phyloP scores from a whole-genome alignment of 2,113 vertebrate species.

The Mandrillus leucophaeus region DNA sequence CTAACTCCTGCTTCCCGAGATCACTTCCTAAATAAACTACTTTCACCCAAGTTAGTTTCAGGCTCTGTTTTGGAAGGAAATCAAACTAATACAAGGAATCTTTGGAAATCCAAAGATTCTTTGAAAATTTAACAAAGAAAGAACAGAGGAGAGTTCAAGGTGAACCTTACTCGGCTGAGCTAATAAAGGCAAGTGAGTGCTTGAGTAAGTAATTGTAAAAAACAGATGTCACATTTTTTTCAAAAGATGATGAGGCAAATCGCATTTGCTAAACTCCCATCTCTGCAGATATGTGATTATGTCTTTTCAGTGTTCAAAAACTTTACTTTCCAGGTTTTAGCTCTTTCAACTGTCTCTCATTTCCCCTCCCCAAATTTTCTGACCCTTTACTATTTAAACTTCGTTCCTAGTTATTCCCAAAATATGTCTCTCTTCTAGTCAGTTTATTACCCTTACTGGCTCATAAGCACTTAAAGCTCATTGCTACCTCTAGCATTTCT shows the following conservation, averaged over 20 bases:
- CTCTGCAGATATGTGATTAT: not conserved
- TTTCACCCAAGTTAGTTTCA: not conserved
- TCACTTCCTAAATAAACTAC: not conserved
- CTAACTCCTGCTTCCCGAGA: not conserved
- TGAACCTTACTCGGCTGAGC: not conserved
- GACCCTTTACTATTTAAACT: not conserved
- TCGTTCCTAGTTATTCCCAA: not conserved
- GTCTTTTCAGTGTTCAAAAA: not conserved
- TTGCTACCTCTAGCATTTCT: not conserved
- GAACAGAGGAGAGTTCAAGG: not conserved
- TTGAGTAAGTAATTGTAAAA: not conserved
- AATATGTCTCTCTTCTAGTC: not conserved
- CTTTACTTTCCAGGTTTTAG: not conserved
- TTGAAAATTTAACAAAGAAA: not conserved
- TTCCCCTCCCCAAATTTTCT: not conserved
- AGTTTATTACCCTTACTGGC: not conserved
- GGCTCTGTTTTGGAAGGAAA: not conserved
- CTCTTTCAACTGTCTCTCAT: not conserved
- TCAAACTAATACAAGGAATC: not conserved
- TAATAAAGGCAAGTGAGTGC: not conserved
- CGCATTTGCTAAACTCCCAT: not conserved
- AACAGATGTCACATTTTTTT: not conserved
- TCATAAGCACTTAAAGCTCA: not conserved
- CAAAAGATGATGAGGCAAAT: not conserved
- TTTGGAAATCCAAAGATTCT: not conserved